A percentile compares a stretch with the other conserved stretches of the same genome.
phyloP scores from a whole-genome alignment of 2,888 invertebrate genomes.

The Dynastes grantii region DNA sequence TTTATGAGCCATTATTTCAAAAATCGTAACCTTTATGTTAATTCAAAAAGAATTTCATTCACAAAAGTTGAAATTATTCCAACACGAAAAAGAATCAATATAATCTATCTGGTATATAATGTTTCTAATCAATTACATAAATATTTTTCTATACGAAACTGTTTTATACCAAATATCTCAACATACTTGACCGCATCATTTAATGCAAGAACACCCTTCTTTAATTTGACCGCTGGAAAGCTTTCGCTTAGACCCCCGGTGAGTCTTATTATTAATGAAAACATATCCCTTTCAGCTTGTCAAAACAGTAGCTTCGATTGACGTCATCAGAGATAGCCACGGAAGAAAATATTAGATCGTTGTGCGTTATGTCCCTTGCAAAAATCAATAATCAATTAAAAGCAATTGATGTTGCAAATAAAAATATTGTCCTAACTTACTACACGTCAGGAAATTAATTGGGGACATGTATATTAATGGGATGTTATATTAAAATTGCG shows the following conservation, averaged over 20 bases:
- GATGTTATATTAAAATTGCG: not conserved
- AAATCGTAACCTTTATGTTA: no score
- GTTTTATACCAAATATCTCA: no score
- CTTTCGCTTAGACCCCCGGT: not conserved
- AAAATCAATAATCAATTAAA: conserved; percentile 18
- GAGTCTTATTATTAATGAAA: conserved; percentile 5
- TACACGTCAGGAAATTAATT: not conserved
- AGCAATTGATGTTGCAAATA: not conserved
- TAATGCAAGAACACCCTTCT: no score
- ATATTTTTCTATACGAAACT: no score
- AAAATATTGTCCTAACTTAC: not conserved
- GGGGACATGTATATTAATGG: not conserved
- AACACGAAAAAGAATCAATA: no score
- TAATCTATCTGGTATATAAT: no score
- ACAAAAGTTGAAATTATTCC: no score
- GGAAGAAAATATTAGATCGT: not conserved
- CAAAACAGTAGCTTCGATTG: conserved; percentile 7
- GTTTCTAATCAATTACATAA: no score
- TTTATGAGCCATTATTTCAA: no score
- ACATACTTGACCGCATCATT: no score
- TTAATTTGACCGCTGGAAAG: not conserved
- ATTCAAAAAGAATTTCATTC: no score
- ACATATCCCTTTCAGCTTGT: conserved; percentile 12
- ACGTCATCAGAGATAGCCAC: not conserved
- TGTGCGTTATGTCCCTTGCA: not conserved